These are phyloP conservation scores for Tokudaia muenninki DNA, from an alignment of 2,797 vertebrate species.

Conservation along the genomic window DNA sequence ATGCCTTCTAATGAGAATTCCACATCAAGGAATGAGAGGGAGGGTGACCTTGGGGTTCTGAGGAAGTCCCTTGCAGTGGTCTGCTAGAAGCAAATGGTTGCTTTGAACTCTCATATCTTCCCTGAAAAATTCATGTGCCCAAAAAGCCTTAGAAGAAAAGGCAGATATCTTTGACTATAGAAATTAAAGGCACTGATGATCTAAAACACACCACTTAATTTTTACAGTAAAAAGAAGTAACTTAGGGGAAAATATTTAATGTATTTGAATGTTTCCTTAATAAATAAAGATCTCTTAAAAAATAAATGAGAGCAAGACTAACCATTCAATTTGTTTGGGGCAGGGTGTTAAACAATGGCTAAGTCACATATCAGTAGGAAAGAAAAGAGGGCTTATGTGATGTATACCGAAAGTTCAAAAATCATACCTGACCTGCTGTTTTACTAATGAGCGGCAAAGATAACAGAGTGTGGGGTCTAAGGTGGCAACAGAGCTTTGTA, in stretches of 20 bases:
- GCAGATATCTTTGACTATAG: not conserved
- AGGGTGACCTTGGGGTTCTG: not conserved
- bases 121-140: constrained; percentile 52
- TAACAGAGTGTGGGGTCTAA: not conserved
- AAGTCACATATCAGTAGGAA: too few relatives aligned
- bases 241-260: not conserved
- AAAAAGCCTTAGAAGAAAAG: constrained; percentile 20
- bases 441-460: fast-evolving
- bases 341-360: not conserved
- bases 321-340: not conserved
- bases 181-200: constrained; percentile 42
- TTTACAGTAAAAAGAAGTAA: not conserved
- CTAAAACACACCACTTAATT: not conserved
- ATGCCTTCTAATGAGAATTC: not conserved
- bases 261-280: not conserved
- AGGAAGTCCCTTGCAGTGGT: fast-evolving
- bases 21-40: too few relatives aligned
- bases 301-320: not conserved
- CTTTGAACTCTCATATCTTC: constrained; percentile 53
- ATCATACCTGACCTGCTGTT: fast-evolving
- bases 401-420: too few relatives aligned
- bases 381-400: not conserved
- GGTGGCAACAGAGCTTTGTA: fast-evolving
- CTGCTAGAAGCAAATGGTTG: not conserved
- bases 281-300: constrained; percentile 52